Conservation (phyloP, 2,797 vertebrate species). For the Pipistrellus nathusii region DNA sequence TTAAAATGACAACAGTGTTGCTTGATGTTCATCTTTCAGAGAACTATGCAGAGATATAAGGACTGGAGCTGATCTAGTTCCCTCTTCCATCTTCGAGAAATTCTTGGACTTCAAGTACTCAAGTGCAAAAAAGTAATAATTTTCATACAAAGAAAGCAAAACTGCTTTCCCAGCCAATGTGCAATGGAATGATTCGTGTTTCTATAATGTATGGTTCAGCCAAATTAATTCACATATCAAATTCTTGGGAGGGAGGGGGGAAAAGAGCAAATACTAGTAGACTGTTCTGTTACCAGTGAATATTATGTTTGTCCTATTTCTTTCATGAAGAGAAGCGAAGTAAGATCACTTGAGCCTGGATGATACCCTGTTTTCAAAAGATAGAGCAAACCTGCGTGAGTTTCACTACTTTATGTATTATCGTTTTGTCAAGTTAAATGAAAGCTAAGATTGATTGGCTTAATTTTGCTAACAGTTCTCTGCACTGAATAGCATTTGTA, state of each 20-base stretch:
- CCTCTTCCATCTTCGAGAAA: background rate
- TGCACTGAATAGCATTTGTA: background rate
- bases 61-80: background rate
- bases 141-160: background rate
- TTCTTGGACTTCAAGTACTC: background rate
- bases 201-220: background rate
- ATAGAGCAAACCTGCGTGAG: background rate
- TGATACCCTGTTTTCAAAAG: background rate
- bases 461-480: conserved; percentile 6
- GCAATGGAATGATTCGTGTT: background rate
- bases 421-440: background rate
- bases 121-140: background rate
- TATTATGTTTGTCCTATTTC: background rate
- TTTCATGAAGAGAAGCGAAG: background rate
- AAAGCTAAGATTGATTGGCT: conserved; percentile 16
- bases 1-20: background rate
- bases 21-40: background rate
- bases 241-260: background rate
- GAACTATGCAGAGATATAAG: background rate
- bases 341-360: background rate
- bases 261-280: background rate
- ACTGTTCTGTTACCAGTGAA: background rate
- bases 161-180: background rate
- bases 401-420: background rate
- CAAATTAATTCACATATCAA: conserved; percentile 9